These are phyloP conservation scores for Acanthochromis polyacanthus DNA, from an alignment of 2,113 vertebrate species.

Conservation along the genomic window DNA sequence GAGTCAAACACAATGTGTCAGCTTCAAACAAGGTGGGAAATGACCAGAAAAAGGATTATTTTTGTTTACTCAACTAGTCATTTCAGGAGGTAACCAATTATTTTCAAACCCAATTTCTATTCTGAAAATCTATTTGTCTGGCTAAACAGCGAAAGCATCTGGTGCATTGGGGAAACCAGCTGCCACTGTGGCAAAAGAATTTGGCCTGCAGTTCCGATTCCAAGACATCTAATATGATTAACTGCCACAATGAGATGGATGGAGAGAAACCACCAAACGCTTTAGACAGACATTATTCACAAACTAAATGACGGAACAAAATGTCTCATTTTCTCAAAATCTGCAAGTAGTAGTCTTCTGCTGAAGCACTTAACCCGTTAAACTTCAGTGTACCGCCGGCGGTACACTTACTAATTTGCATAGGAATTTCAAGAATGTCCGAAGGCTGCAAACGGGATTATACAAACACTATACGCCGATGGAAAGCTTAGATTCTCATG, in stretches of 20 bases:
- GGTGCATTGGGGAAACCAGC: conserved; percentile 52
- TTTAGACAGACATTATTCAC: conserved; percentile 9
- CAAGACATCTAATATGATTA: conserved; percentile 37
- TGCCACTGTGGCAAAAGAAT: conserved; percentile 35
- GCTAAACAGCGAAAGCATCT: conserved; percentile 41
- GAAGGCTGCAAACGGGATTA: no score
- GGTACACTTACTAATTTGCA: no score
- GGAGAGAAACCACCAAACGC: background rate
- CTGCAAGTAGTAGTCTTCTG: conserved; percentile 6
- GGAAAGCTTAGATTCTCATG: no score
- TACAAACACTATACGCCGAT: no score
- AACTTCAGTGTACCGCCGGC: no score
- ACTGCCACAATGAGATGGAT: conserved; percentile 13
- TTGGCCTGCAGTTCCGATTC: conserved; percentile 16
- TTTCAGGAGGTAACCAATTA: conserved; percentile 19
- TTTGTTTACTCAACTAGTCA: conserved; percentile 34
- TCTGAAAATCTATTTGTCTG: conserved; percentile 56
- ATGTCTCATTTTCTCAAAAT: background rate
- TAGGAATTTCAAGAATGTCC: no score
- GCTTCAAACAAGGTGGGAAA: conserved; percentile 48
- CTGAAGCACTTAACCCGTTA: conserved; percentile 9
- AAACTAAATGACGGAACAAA: background rate
- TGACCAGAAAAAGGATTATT: conserved; percentile 6
- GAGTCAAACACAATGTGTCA: conserved; percentile 30
- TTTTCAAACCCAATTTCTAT: conserved; percentile 5